Percentiles rank a stretch among this genome's conserved stretches.
These are phyloP conservation scores for Aphelinus atriplicis DNA, from an alignment of 1,140 invertebrate species.

Conservation along the genomic window DNA sequence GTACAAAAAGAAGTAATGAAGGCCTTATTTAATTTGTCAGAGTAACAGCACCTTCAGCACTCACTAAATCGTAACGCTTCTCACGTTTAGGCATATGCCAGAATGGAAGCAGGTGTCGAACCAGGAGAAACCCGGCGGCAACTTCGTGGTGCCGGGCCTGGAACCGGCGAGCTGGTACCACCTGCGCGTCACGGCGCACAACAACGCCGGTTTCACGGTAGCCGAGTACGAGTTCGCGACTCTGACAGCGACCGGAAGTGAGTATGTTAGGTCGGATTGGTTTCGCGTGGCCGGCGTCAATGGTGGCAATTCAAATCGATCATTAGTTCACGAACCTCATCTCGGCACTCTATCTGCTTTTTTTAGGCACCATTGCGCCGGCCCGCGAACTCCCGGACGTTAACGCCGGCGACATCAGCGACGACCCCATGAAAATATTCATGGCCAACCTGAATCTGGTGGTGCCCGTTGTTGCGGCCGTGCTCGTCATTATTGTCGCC, in stretches of 20 bases:
- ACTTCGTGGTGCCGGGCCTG: slow-evolving; percentile 90
- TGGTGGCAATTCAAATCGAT: slow-evolving; percentile 49
- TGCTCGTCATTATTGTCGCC: slow-evolving; percentile 90
- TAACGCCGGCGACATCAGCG: slow-evolving; percentile 67
- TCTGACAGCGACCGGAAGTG: slow-evolving; percentile 92
- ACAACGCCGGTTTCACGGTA: slow-evolving; percentile 94
- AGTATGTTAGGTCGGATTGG: slow-evolving; percentile 43
- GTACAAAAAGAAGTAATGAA: slow-evolving; percentile 86
- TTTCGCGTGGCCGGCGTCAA: slow-evolving; percentile 61
- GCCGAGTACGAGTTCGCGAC: slow-evolving; percentile 96
- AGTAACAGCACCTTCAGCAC: not conserved
- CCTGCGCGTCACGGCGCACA: slow-evolving; percentile 91
- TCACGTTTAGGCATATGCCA: slow-evolving; percentile 71
- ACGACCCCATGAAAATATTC: slow-evolving; percentile 84
- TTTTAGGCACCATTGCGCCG: slow-evolving; percentile 94
- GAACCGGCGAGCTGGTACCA: slow-evolving; percentile 94
- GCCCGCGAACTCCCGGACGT: slow-evolving; percentile 84
- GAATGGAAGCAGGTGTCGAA: slow-evolving; percentile 95
- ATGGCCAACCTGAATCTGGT: slow-evolving; percentile 91
- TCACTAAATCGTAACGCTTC: not conserved
- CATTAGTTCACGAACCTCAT: too few species aligned
- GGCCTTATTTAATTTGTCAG: not conserved
- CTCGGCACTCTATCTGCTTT: slow-evolving; percentile 56
- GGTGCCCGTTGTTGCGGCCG: slow-evolving; percentile 90
- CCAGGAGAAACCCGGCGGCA: slow-evolving; percentile 89